phyloP scores from a whole-genome alignment of 2,888 invertebrate genomes.

The Trachelus tabidus region DNA sequence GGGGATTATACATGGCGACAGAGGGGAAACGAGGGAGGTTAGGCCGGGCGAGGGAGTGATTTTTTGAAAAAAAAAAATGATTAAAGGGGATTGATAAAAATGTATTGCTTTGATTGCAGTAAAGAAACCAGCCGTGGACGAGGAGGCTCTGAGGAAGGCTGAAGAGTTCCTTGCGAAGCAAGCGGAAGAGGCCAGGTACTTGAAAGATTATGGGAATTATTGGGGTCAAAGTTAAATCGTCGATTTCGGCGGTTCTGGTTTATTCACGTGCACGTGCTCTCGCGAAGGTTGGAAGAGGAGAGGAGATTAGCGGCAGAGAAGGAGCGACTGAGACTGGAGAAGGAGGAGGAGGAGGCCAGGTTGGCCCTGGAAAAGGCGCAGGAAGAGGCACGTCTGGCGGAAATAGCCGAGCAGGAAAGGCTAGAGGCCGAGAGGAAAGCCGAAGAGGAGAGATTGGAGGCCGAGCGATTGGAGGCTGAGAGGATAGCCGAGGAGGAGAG shows the following conservation, averaged over 20 bases:
- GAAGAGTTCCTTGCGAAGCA: constrained; percentile 48
- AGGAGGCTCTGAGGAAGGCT: constrained; percentile 46
- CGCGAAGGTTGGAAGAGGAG: constrained; percentile 54
- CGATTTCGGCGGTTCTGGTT: too few species aligned
- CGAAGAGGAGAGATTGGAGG: constrained; percentile 67
- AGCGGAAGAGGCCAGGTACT: constrained; percentile 53
- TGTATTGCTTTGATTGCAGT: constrained; percentile 37
- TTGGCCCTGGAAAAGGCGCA: constrained; percentile 50
- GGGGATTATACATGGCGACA: not conserved
- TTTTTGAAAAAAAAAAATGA: too few species aligned
- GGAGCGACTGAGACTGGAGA: constrained; percentile 40
- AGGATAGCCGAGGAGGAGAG: constrained; percentile 47
- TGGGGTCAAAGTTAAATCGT: too few species aligned
- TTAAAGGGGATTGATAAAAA: too few species aligned
- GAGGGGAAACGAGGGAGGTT: constrained; percentile 31
- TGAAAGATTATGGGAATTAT: too few species aligned
- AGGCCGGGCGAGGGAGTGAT: too few species aligned
- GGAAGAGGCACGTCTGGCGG: constrained; percentile 68
- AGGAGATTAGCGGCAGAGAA: constrained; percentile 30
- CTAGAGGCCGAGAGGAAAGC: constrained; percentile 68
- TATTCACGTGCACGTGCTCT: too few species aligned
- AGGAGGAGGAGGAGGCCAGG: constrained; percentile 54
- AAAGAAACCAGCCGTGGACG: constrained; percentile 43
- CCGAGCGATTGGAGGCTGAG: constrained; percentile 38
- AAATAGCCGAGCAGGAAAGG: constrained; percentile 68